phyloP scores from a whole-genome alignment of 2,113 vertebrate genomes.

The Ictidomys tridecemlineatus region DNA sequence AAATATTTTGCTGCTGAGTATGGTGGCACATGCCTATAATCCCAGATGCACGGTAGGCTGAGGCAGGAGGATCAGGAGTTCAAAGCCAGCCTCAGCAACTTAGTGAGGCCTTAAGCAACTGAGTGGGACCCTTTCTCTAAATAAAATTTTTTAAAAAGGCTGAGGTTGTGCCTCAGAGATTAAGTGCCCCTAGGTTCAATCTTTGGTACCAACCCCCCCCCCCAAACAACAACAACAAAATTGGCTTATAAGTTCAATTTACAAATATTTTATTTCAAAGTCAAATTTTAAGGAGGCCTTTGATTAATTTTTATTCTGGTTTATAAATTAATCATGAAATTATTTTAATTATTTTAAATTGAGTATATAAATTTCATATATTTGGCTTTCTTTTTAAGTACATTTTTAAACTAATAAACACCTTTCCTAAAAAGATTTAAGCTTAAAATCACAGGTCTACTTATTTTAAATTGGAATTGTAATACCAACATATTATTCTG shows the following conservation, averaged over 20 bases:
- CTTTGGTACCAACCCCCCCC: too few relatives aligned
- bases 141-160: too few relatives aligned
- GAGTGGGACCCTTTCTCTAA: too few relatives aligned
- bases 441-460: slow-evolving; percentile 5
- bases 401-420: background rate
- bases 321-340: slow-evolving; percentile 35
- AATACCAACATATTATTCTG: background rate
- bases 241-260: slow-evolving; percentile 19
- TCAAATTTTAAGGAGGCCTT: background rate
- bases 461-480: slow-evolving; percentile 33
- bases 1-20: background rate
- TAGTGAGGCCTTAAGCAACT: too few relatives aligned
- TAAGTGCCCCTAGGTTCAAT: too few relatives aligned
- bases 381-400: background rate
- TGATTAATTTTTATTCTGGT: slow-evolving; percentile 10
- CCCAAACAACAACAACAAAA: background rate
- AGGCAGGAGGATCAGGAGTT: too few relatives aligned
- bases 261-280: slow-evolving; percentile 55
- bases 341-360: slow-evolving; percentile 15
- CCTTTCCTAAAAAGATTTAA: background rate
- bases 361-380: background rate
- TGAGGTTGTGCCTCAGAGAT: too few relatives aligned
- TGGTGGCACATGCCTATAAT: too few relatives aligned
- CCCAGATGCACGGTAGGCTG: too few relatives aligned
- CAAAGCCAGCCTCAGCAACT: too few relatives aligned